Evolutionary conservation across 2,888 invertebrate species (phyloP).

Genomic region (Invenusta paracnida): DNA sequence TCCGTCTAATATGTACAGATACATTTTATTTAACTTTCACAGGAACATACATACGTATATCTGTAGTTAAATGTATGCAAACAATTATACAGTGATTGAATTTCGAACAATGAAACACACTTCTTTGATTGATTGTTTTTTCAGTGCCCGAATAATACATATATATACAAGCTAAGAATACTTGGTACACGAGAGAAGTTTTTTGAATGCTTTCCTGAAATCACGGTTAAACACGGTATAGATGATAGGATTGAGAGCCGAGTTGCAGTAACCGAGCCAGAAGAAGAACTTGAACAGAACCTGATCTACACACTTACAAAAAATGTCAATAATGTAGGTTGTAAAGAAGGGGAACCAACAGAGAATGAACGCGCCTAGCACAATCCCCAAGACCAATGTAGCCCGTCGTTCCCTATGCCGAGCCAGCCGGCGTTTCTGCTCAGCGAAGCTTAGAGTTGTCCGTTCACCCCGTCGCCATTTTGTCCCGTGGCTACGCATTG

Average conservation of each 20-base stretch:
- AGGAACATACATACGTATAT: too few species aligned
- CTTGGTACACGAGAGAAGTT: constrained; percentile 74
- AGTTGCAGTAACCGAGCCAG: constrained; percentile 95
- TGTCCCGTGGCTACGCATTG: not conserved
- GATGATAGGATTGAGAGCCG: constrained; percentile 82
- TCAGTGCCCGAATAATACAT: not conserved
- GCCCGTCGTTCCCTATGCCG: constrained; percentile 92
- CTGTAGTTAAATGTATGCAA: too few species aligned
- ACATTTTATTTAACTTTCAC: too few species aligned
- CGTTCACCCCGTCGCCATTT: not conserved
- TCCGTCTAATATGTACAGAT: too few species aligned
- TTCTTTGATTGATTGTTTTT: too few species aligned
- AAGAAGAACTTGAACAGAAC: constrained; percentile 79
- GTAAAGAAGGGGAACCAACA: constrained; percentile 97
- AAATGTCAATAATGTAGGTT: constrained; percentile 60
- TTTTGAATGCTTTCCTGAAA: constrained; percentile 86
- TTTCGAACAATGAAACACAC: too few species aligned
- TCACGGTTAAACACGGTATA: constrained; percentile 96
- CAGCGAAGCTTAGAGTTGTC: not conserved
- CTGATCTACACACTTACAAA: constrained; percentile 54
- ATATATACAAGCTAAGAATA: not conserved
- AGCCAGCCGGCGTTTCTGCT: constrained; percentile 81
- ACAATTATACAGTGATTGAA: too few species aligned
- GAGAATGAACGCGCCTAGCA: constrained; percentile 96
- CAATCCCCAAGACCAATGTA: constrained; percentile 87